These are phyloP conservation scores for Stegastes partitus DNA, from an alignment of 2,113 vertebrate genomes.

Conservation along the genomic window DNA sequence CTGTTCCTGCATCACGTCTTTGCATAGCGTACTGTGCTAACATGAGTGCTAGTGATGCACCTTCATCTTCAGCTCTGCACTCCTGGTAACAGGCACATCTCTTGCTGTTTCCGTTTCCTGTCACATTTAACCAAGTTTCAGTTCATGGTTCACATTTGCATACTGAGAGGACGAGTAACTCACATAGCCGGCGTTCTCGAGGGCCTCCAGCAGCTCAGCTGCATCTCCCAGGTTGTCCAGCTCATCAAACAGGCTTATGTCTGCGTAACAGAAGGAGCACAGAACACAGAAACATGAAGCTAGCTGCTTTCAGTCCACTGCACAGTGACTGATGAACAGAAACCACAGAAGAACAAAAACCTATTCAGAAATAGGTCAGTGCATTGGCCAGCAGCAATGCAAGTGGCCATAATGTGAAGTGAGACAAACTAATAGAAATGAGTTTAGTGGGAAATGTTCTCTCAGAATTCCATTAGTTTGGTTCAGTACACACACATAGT, in stretches of 20 bases:
- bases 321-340: too few species aligned
- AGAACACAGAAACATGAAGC: background rate
- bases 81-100: background rate
- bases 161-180: slow-evolving; percentile 69
- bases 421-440: too few species aligned
- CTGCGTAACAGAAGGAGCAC: slow-evolving; percentile 72
- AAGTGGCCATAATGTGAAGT: too few species aligned
- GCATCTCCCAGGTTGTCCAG: slow-evolving; percentile 86
- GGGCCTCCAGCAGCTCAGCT: slow-evolving; percentile 82
- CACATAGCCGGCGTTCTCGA: slow-evolving; percentile 84
- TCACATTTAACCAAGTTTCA: background rate
- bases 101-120: background rate
- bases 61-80: fast-evolving
- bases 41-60: background rate
- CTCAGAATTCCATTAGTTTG: too few species aligned
- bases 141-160: slow-evolving; percentile 2
- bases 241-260: slow-evolving; percentile 91
- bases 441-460: too few species aligned
- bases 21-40: background rate
- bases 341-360: too few species aligned
- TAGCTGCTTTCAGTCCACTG: background rate
- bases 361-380: too few species aligned
- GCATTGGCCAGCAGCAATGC: too few species aligned
- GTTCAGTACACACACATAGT: too few species aligned
- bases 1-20: background rate